Conservation (phyloP, 2,113 vertebrate genomes). For the Copsychus sechellarum region DNA sequence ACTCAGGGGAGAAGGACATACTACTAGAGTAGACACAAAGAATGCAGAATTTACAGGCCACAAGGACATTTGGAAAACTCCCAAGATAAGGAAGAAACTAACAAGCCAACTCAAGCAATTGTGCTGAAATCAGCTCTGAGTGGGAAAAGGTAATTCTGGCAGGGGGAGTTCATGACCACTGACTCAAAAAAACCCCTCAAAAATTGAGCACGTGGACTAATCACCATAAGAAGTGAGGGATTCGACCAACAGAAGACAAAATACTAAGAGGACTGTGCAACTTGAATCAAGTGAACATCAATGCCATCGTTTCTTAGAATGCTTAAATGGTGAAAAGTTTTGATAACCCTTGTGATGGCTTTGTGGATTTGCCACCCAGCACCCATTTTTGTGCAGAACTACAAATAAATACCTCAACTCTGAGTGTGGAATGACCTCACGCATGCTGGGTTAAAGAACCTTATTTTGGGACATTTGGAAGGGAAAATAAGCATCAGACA, state of each 20-base stretch:
- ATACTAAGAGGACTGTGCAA: neutral
- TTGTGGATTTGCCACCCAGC: neutral
- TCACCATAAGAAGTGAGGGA: neutral
- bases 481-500: neutral
- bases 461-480: neutral
- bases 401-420: neutral
- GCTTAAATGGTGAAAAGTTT: neutral
- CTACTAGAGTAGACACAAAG: neutral
- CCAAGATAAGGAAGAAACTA: neutral
- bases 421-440: accelerated
- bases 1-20: neutral
- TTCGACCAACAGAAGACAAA: neutral
- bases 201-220: neutral
- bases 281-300: neutral
- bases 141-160: neutral
- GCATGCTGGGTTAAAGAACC: neutral
- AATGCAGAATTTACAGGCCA: neutral
- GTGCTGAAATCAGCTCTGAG: neutral
- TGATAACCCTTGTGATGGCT: neutral
- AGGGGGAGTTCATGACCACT: neutral
- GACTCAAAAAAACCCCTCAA: neutral
- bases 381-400: neutral
- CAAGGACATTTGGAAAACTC: neutral
- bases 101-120: neutral
- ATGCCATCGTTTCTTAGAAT: neutral